These are phyloP conservation scores for Thyatira batis DNA, from an alignment of 2,888 invertebrate species.

Conservation along the genomic window DNA sequence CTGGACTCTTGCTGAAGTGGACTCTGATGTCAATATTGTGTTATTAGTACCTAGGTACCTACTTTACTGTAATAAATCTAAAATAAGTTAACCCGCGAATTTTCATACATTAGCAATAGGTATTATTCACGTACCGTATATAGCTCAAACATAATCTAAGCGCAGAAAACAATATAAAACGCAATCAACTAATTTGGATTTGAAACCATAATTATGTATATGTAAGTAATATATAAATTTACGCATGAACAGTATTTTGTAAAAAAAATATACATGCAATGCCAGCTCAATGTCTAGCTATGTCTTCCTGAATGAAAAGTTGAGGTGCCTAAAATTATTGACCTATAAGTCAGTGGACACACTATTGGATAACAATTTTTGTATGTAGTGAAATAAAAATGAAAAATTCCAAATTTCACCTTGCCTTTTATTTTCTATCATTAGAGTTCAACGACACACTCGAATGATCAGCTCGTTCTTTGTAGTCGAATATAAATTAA, in stretches of 20 bases:
- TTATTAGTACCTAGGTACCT: no score
- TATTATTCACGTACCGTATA: no score
- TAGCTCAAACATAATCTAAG: no score
- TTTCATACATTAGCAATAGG: no score
- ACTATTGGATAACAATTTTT: background rate
- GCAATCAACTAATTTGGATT: no score
- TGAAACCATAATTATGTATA: no score
- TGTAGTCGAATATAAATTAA: background rate
- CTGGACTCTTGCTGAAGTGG: no score
- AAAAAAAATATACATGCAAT: background rate
- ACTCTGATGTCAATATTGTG: no score
- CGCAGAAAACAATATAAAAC: no score
- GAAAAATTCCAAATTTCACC: background rate
- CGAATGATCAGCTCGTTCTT: background rate
- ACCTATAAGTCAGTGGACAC: background rate
- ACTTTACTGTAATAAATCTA: no score
- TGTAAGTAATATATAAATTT: background rate
- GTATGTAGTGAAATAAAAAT: background rate
- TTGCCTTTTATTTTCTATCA: background rate
- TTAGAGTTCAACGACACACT: background rate
- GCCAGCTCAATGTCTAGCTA: constrained; percentile 16
- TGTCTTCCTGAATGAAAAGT: constrained; percentile 31
- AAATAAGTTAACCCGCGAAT: no score
- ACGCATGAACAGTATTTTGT: background rate
- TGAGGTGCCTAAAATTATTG: constrained; percentile 13